These are phyloP conservation scores for Halocynthia aurantium DNA, from an alignment of 23 tunicate species.

Conservation along the genomic window DNA sequence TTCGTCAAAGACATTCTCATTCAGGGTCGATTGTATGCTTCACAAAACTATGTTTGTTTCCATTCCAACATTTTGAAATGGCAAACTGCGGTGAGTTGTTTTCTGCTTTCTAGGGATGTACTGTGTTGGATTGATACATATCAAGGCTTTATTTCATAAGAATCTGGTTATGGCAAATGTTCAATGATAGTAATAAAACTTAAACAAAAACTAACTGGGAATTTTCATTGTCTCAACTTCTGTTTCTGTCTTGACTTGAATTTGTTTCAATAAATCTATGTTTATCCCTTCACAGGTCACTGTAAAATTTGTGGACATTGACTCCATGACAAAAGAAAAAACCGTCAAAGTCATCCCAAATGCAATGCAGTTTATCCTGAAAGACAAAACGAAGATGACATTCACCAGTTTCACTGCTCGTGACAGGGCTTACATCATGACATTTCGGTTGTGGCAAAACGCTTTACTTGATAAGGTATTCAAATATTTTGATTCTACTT, in stretches of 20 bases:
- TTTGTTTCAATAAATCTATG: background rate
- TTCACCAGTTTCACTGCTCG: constrained; percentile 96
- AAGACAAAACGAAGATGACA: constrained; percentile 42
- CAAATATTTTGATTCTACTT: background rate
- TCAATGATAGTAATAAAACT: background rate
- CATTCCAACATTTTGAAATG: constrained; percentile 88
- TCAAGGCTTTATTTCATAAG: background rate
- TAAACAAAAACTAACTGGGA: too few relatives aligned
- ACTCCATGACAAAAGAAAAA: constrained; percentile 69
- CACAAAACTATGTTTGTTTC: constrained; percentile 94
- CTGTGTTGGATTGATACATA: background rate
- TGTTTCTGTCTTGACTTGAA: background rate
- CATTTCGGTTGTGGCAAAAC: constrained; percentile 60
- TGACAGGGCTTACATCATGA: constrained; percentile 62
- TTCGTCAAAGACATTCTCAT: constrained; percentile 90
- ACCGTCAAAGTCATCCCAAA: constrained; percentile 90
- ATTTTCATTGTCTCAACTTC: background rate
- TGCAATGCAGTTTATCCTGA: constrained; percentile 70
- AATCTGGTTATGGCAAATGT: background rate
- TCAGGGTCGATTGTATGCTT: constrained; percentile 90
- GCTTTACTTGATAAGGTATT: constrained; percentile 58
- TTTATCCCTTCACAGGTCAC: constrained; percentile 37
- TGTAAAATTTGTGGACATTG: constrained; percentile 57
- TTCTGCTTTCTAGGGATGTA: background rate
- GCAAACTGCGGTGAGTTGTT: constrained; percentile 68